Conservation (phyloP, 2,113 vertebrate genomes). For the Dipodomys ordii region DNA sequence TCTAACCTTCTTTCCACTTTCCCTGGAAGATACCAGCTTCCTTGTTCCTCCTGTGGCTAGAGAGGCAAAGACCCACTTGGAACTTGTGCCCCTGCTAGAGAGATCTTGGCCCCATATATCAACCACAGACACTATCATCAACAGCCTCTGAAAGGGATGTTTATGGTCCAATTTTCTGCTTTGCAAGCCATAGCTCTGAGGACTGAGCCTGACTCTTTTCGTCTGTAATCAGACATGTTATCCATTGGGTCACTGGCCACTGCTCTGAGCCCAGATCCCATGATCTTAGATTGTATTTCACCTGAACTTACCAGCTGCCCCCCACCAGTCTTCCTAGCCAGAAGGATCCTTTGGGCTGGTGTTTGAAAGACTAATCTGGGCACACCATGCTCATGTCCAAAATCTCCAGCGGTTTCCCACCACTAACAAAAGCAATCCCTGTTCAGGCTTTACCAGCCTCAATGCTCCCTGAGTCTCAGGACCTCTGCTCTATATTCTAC, state of each 20-base stretch:
- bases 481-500: background rate
- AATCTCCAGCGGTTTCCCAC: background rate
- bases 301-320: background rate
- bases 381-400: background rate
- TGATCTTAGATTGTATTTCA: background rate
- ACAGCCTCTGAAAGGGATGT: background rate
- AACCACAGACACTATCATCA: background rate
- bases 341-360: background rate
- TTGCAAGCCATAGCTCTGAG: background rate
- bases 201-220: background rate
- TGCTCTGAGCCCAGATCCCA: background rate
- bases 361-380: background rate
- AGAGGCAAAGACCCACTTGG: background rate
- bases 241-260: too few relatives aligned
- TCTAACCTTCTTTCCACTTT: background rate
- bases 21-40: background rate
- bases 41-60: too few relatives aligned
- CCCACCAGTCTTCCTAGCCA: background rate
- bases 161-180: background rate
- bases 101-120: background rate
- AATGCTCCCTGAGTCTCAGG: background rate
- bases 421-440: accelerated
- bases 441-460: background rate
- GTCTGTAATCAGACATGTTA: too few relatives aligned
- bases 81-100: background rate